These are phyloP conservation scores for Hippocampus barbouri DNA, from an alignment of 2,113 vertebrate genomes.

Conservation along the genomic window DNA sequence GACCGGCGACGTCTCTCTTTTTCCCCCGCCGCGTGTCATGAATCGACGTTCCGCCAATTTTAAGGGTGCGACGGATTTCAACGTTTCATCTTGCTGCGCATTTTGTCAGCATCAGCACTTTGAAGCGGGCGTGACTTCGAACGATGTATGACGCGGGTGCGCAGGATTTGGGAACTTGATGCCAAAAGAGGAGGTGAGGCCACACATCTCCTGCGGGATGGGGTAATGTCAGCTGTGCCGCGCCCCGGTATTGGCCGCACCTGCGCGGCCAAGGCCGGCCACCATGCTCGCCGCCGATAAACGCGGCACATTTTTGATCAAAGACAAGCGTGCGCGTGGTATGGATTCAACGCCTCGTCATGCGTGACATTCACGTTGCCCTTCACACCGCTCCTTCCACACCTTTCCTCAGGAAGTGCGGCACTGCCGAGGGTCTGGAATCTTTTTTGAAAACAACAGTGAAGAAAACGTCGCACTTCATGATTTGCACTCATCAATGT, in stretches of 20 bases:
- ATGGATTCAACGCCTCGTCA: constrained; percentile 6
- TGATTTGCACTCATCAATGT: too few species aligned
- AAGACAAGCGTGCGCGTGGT: constrained; percentile 21
- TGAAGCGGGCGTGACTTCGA: background rate
- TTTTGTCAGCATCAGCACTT: background rate
- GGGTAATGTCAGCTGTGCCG: too few species aligned
- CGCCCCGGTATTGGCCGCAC: too few species aligned
- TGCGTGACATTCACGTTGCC: constrained; percentile 36
- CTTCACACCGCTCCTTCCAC: constrained; percentile 30
- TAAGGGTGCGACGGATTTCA: background rate
- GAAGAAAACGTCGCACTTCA: too few species aligned
- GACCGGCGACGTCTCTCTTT: background rate
- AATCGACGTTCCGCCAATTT: background rate
- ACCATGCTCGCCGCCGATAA: too few species aligned
- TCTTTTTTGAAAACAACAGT: too few species aligned
- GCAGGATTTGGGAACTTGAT: background rate
- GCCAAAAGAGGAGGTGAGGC: too few species aligned
- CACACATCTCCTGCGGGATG: too few species aligned
- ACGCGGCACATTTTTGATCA: too few species aligned
- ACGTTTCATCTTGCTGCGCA: background rate
- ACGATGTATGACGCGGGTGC: background rate
- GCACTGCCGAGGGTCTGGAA: background rate
- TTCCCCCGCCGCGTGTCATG: background rate
- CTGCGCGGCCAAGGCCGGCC: too few species aligned
- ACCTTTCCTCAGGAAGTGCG: constrained; percentile 6